Evolutionary conservation across 2,113 vertebrate species (phyloP), one percentile per base, ranked within the genome.

Genomic region (Embiotoca jacksoni): DNA sequence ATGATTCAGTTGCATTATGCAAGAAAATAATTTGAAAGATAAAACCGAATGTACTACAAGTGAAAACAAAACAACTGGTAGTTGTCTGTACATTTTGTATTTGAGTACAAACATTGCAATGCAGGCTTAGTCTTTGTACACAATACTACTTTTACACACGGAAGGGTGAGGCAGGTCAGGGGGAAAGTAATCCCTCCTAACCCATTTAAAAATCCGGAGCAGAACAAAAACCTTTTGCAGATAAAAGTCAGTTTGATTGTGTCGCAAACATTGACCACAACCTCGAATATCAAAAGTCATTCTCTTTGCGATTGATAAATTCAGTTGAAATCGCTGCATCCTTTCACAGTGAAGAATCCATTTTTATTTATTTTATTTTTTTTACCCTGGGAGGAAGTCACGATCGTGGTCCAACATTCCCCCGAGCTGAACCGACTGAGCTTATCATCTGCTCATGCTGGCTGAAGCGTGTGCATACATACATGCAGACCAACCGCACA

Each of bases 191-290:
- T 89, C 70, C 67, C 70, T 10, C 13, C 59, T 67, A 84, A 72
- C 74, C 71, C 52, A 75, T 83, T 81, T 87, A 65, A 80, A 83
- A 83, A 80, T 65, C 56, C 80, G 60, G 71, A 80, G 74, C 68
- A 72, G 72, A 85, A 85, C 84, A 86, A 74, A 65, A 64, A 56
- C 71, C 72, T 79, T 82, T 84, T 50, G 9, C 74, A 72, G 83
- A 83, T 77, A 77, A 80, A 80, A 80, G 75, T 74, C 72, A 8
- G 15, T 71, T 81, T 75, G 58, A 82, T 82, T 81, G 65, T 67
- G 59, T 33, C 70, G 31, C 66, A 67, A 65, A 74, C 82, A 56
- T 23, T 44, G 78, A 82, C 78, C 74, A 41, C 54, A 1, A 53
- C 68, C 49, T 67, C 36, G 14, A 72, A 59, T 46, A 69, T 68